phyloP scores from a whole-genome alignment of 2,888 invertebrate genomes.

The Ferdinandea cuprea region DNA sequence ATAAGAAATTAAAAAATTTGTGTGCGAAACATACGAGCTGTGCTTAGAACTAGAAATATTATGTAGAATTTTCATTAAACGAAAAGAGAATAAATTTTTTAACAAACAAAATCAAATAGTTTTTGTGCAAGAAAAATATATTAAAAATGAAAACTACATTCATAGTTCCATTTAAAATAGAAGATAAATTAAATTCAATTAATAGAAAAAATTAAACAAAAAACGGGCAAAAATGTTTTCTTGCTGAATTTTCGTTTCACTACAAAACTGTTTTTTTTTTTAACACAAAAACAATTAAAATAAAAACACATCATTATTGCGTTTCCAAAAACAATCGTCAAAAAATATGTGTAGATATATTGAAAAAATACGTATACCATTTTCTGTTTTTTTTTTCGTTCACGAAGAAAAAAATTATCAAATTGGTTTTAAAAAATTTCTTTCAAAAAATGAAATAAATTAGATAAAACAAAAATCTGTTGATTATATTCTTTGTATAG shows the following conservation, averaged over 20 bases:
- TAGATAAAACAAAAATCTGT: neutral
- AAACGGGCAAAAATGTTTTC: constrained; percentile 50
- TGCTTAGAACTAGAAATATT: constrained; percentile 63
- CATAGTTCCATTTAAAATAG: constrained; percentile 58
- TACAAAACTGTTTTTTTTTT: constrained; percentile 31
- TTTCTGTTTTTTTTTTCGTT: constrained; percentile 72
- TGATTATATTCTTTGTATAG: constrained; percentile 12
- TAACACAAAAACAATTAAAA: constrained; percentile 33
- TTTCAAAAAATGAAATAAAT: constrained; percentile 19
- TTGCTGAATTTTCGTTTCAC: constrained; percentile 47
- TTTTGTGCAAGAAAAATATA: constrained; percentile 42
- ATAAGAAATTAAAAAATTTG: constrained; percentile 23
- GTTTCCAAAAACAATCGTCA: constrained; percentile 66
- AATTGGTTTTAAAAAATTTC: constrained; percentile 22
- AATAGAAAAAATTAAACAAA: constrained; percentile 6
- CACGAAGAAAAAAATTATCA: constrained; percentile 42
- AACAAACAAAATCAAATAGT: constrained; percentile 35
- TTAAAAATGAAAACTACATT: constrained; percentile 64
- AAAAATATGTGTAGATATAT: constrained; percentile 46
- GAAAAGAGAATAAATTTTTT: constrained; percentile 1
- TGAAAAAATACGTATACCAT: constrained; percentile 39
- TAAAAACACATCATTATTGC: constrained; percentile 54
- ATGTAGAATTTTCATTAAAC: constrained; percentile 19
- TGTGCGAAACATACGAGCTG: constrained; percentile 74
- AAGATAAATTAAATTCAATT: constrained; percentile 16